Conservation (phyloP, 2,888 invertebrate genomes). For the Epinotia nisella region DNA sequence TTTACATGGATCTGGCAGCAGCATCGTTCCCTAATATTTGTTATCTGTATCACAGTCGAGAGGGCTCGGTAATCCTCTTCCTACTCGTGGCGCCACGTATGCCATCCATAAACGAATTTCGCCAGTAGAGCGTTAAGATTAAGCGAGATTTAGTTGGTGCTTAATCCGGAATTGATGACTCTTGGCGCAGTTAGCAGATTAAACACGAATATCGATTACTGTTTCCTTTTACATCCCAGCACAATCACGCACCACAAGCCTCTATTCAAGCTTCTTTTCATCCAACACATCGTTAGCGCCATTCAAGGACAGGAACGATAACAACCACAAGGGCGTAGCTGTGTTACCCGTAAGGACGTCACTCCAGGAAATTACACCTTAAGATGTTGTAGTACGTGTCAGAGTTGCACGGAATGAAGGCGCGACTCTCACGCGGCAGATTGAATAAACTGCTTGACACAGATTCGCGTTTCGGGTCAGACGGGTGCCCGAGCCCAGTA, state of each 20-base stretch:
- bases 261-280: conserved; percentile 36
- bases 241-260: conserved; percentile 23
- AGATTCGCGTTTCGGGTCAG: conserved; percentile 84
- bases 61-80: conserved; percentile 67
- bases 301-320: conserved; percentile 75
- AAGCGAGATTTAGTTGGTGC: conserved; percentile 52
- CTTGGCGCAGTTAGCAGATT: conserved; percentile 28
- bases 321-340: conserved; percentile 71
- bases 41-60: conserved; percentile 66
- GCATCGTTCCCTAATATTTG: conserved; percentile 52
- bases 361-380: conserved; percentile 59
- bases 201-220: conserved; percentile 21
- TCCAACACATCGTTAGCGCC: conserved; percentile 48
- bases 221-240: conserved; percentile 23
- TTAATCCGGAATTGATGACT: conserved; percentile 50
- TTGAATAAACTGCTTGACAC: conserved; percentile 85
- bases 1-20: conserved; percentile 54
- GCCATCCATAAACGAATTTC: conserved; percentile 63
- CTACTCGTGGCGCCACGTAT: conserved; percentile 66
- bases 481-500: conserved; percentile 70
- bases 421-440: conserved; percentile 73
- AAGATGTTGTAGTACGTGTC: conserved; percentile 53
- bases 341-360: conserved; percentile 56
- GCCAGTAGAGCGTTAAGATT: conserved; percentile 66
- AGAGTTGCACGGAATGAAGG: conserved; percentile 57